phyloP scores from a whole-genome alignment of 1,140 invertebrate genomes.

The Formica exsecta region DNA sequence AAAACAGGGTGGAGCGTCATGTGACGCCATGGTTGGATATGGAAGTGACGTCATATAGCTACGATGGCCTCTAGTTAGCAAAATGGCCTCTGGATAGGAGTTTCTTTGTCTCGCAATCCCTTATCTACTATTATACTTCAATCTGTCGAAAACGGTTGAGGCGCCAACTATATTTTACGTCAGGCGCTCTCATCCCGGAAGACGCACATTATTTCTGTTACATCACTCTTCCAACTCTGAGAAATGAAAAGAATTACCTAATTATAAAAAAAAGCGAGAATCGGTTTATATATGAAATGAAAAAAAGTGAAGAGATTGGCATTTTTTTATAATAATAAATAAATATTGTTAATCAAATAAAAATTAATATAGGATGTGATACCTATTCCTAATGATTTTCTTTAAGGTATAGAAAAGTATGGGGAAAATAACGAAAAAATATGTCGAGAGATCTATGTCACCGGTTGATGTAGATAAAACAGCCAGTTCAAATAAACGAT shows the following conservation, averaged over 20 bases:
- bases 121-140: slow-evolving; percentile 19
- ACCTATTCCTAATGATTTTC: background rate
- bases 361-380: background rate
- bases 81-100: slow-evolving; percentile 81
- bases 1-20: slow-evolving; percentile 87
- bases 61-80: slow-evolving; percentile 86
- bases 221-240: background rate
- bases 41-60: slow-evolving; percentile 84
- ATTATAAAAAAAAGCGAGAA: background rate
- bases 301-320: background rate
- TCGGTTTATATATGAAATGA: background rate
- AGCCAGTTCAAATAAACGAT: slow-evolving; percentile 78
- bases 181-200: background rate
- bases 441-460: slow-evolving; percentile 9
- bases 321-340: background rate
- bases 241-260: background rate
- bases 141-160: background rate
- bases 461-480: slow-evolving; percentile 52
- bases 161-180: background rate
- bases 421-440: background rate
- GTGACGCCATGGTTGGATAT: slow-evolving; percentile 86
- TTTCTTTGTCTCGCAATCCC: slow-evolving; percentile 76
- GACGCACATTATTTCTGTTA: background rate
- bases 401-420: background rate
- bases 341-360: slow-evolving; percentile 2